Evolutionary conservation across 2,888 invertebrate species (phyloP).

Genomic region (Noctua fimbriata): DNA sequence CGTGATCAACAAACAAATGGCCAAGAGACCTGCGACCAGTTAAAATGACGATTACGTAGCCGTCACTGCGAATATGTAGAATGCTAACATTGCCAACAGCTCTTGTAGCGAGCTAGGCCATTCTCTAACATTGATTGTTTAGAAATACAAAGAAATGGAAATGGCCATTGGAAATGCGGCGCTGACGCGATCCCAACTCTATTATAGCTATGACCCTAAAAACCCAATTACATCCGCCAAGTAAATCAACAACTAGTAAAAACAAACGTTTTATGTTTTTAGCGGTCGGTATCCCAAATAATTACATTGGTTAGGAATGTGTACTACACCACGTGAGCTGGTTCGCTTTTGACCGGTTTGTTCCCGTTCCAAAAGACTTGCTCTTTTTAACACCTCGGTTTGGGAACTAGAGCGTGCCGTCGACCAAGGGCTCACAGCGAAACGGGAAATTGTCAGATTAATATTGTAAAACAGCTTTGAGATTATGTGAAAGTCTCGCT

Average conservation of each 20-base stretch:
- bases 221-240: conserved; percentile 44
- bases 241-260: conserved; percentile 45
- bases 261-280: conserved; percentile 46
- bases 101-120: conserved; percentile 10
- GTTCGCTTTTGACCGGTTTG: conserved; percentile 64
- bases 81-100: conserved; percentile 42
- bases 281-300: conserved; percentile 55
- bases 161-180: conserved; percentile 22
- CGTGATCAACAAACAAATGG: conserved; percentile 32
- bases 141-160: conserved; percentile 29
- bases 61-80: conserved; percentile 14
- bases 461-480: conserved; percentile 61
- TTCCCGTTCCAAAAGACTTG: conserved; percentile 74
- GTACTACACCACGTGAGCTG: conserved; percentile 35
- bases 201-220: conserved; percentile 43
- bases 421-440: conserved; percentile 64
- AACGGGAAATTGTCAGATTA: conserved; percentile 62
- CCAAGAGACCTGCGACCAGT: background rate
- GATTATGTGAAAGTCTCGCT: conserved; percentile 66
- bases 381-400: conserved; percentile 77
- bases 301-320: conserved; percentile 51
- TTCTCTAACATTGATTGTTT: conserved; percentile 39
- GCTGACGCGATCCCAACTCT: conserved; percentile 38
- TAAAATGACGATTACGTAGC: conserved; percentile 21
- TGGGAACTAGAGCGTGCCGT: conserved; percentile 80